Percentiles rank a stretch among this genome's conserved stretches.
phyloP scores from a whole-genome alignment of 2,797 vertebrate species.

The Toxotes lorentzi region DNA sequence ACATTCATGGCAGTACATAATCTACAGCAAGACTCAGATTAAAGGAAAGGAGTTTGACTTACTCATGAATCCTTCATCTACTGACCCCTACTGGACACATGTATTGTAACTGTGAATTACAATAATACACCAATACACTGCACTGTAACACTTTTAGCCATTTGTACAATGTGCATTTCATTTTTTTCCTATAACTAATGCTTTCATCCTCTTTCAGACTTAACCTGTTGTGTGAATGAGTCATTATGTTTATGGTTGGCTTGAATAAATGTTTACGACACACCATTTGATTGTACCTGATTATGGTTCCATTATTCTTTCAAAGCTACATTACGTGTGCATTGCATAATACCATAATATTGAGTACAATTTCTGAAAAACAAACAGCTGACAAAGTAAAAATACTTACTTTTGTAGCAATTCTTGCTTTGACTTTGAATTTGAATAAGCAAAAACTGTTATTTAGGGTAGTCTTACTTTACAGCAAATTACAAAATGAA shows the following conservation, averaged over 20 bases:
- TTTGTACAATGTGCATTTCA: background rate
- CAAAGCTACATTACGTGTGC: background rate
- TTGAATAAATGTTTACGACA: slow-evolving; percentile 33
- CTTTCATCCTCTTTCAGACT: background rate
- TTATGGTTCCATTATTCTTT: slow-evolving; percentile 1
- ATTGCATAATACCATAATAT: background rate
- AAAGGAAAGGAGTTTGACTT: background rate
- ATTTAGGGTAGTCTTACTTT: background rate
- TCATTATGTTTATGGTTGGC: slow-evolving; percentile 17
- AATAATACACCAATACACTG: slow-evolving; percentile 2
- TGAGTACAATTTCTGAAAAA: background rate
- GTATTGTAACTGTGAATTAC: background rate
- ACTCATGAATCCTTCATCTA: background rate
- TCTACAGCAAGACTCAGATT: background rate
- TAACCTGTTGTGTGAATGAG: slow-evolving; percentile 12
- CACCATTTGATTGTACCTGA: background rate
- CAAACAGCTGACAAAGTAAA: background rate
- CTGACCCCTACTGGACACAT: slow-evolving; percentile 4
- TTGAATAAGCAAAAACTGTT: background rate
- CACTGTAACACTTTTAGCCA: background rate
- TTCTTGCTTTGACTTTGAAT: background rate
- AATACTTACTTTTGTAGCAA: background rate
- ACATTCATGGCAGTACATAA: slow-evolving; percentile 1
- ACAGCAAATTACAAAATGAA: background rate
- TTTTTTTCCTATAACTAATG: background rate